These are phyloP conservation scores for Schizotus pectinicornis DNA, from an alignment of 2,888 invertebrate species.

Conservation along the genomic window DNA sequence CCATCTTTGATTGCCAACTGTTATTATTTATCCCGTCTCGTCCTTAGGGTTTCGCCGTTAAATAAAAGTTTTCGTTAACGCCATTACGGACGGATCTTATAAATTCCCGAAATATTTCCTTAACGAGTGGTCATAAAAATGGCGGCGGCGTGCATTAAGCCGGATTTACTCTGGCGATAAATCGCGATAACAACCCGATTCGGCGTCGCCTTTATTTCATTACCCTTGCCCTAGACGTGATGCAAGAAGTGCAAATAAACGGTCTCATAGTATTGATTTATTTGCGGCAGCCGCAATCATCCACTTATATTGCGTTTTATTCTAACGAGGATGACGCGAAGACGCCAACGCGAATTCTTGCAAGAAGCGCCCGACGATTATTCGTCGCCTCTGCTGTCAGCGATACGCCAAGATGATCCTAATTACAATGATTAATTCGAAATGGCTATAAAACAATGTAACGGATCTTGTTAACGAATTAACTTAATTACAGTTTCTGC, in stretches of 20 bases:
- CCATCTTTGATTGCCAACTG: constrained; percentile 35
- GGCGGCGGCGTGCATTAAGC: constrained; percentile 6
- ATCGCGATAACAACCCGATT: constrained; percentile 21
- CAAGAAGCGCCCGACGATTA: constrained; percentile 5
- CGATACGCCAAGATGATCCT: constrained; percentile 33
- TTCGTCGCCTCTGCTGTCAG: constrained; percentile 3
- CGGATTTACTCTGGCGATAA: constrained; percentile 18
- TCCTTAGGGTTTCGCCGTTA: constrained; percentile 7
- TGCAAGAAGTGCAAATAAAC: constrained; percentile 21
- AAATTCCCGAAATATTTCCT: constrained; percentile 6
- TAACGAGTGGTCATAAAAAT: constrained; percentile 21
- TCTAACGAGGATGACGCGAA: too few relatives aligned
- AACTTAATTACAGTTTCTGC: constrained; percentile 43
- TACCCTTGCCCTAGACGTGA: constrained; percentile 4
- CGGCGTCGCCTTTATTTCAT: constrained; percentile 19
- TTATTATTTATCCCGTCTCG: constrained; percentile 30
- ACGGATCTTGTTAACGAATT: constrained; percentile 44
- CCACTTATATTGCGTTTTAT: not conserved
- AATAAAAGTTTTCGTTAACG: constrained; percentile 3
- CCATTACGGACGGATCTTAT: constrained; percentile 3
- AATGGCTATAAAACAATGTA: constrained; percentile 41
- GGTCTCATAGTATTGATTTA: constrained; percentile 14
- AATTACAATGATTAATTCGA: constrained; percentile 43
- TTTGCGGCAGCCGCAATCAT: constrained; percentile 2
- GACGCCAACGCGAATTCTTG: too few relatives aligned